A percentile compares a stretch with the other conserved stretches of the same genome.
These are phyloP conservation scores for Ceramica pisi DNA, from an alignment of 2,888 invertebrate genomes.

Conservation along the genomic window DNA sequence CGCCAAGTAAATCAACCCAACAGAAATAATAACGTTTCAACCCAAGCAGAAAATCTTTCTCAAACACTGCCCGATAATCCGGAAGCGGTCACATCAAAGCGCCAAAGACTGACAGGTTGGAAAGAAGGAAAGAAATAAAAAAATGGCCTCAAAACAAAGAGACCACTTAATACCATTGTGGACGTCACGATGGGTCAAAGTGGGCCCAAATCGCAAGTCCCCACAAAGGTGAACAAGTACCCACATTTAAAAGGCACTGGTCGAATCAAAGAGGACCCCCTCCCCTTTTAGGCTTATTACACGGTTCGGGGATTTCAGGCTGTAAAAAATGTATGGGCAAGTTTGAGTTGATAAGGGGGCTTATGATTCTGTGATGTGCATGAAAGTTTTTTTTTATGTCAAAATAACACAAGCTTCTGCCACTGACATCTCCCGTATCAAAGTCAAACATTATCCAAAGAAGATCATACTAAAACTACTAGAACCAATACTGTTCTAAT, in stretches of 20 bases:
- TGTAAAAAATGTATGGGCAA: slow-evolving; percentile 72
- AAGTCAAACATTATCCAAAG: not conserved
- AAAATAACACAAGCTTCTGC: too few species aligned
- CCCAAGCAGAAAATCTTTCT: slow-evolving; percentile 42
- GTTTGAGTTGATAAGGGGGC: slow-evolving; percentile 23
- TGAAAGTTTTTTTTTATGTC: not conserved
- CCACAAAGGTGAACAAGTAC: slow-evolving; percentile 82
- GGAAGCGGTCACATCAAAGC: slow-evolving; percentile 61
- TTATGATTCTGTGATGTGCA: slow-evolving; percentile 27
- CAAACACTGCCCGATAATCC: slow-evolving; percentile 60
- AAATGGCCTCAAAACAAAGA: slow-evolving; percentile 67
- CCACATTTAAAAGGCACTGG: slow-evolving; percentile 80
- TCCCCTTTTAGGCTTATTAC: slow-evolving; percentile 87
- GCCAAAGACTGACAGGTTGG: slow-evolving; percentile 61
- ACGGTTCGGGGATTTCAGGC: slow-evolving; percentile 73
- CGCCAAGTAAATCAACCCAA: slow-evolving; percentile 43
- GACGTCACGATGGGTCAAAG: slow-evolving; percentile 74
- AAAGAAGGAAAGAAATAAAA: slow-evolving; percentile 27
- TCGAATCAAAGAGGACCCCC: slow-evolving; percentile 81
- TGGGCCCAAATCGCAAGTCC: slow-evolving; percentile 76
- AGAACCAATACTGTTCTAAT: too few species aligned
- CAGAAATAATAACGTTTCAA: slow-evolving; percentile 50
- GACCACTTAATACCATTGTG: slow-evolving; percentile 73
- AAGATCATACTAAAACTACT: too few species aligned
- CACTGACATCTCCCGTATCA: too few species aligned